Evolutionary conservation across 2,113 vertebrate species (phyloP).

Genomic region (Colistium nudipinnis): DNA sequence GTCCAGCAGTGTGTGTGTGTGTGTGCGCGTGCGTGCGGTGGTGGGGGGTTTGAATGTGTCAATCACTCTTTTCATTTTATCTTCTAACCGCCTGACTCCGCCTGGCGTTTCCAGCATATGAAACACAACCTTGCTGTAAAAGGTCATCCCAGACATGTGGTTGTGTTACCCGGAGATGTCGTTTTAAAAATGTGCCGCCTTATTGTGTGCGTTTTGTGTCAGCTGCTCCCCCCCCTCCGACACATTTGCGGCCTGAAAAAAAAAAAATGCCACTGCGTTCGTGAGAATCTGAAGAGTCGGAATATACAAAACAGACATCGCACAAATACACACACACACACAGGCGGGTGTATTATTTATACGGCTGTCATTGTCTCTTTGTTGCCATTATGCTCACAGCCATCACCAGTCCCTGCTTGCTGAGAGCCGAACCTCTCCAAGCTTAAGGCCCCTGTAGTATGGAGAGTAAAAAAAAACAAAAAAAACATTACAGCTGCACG

Average conservation of each 20-base stretch:
- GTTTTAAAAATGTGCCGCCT: conserved; percentile 18
- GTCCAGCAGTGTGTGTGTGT: too few species aligned
- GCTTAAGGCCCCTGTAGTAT: conserved; percentile 21
- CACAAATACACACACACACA: conserved; percentile 1
- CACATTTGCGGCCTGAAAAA: background rate
- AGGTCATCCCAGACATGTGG: conserved; percentile 10
- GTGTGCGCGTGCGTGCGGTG: too few species aligned
- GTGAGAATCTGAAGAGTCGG: background rate
- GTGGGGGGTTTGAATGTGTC: too few species aligned
- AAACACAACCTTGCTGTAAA: background rate
- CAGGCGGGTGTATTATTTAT: conserved; percentile 36
- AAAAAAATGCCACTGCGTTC: background rate
- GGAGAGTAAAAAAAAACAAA: background rate
- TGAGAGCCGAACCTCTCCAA: conserved; percentile 24
- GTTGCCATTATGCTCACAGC: conserved; percentile 45
- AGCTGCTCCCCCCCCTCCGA: background rate
- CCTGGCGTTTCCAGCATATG: background rate
- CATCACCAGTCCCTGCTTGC: conserved; percentile 19
- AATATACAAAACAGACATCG: background rate
- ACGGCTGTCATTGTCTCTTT: conserved; percentile 50
- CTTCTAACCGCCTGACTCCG: too few species aligned
- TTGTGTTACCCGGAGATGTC: conserved; percentile 2
- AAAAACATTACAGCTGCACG: conserved; percentile 1
- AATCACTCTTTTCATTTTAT: too few species aligned
- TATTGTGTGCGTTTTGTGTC: background rate